phyloP scores from a whole-genome alignment of 2,113 vertebrate species.

The Mohoua ochrocephala region DNA sequence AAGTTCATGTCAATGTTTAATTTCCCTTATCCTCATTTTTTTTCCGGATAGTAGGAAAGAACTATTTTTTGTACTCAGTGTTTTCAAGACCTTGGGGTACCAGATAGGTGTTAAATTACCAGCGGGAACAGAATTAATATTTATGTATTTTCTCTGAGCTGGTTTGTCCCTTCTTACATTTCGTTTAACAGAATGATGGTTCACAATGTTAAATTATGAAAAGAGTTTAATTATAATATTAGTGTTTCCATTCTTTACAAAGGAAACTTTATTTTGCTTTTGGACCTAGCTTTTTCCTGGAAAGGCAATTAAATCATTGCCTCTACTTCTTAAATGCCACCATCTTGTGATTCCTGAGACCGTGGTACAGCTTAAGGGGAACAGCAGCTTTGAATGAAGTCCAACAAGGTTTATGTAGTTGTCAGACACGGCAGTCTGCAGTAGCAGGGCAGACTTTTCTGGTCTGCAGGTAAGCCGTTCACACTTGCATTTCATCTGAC shows the following conservation, averaged over 20 bases:
- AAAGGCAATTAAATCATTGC: constrained; percentile 30
- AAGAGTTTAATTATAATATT: background rate
- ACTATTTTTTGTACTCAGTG: background rate
- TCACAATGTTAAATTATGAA: background rate
- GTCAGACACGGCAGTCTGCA: background rate
- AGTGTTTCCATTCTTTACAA: background rate
- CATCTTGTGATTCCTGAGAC: background rate
- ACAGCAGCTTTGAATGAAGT: constrained; percentile 36
- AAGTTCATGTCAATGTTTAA: background rate
- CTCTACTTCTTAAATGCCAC: constrained; percentile 17
- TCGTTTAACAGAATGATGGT: background rate
- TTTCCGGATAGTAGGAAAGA: background rate
- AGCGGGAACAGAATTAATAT: background rate
- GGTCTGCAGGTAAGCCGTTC: constrained; percentile 1
- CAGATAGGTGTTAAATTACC: background rate
- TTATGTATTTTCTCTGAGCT: background rate
- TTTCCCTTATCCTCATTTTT: background rate
- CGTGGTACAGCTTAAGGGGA: background rate
- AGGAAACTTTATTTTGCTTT: background rate
- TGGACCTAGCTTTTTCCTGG: background rate
- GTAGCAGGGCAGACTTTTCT: constrained; percentile 7
- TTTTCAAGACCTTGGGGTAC: background rate
- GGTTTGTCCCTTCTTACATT: background rate
- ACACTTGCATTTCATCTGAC: background rate
- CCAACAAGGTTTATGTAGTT: constrained; percentile 24